Base-by-base conservation (phyloP, 1,140 invertebrate genomes). In the Drosophila ironensis region DNA sequence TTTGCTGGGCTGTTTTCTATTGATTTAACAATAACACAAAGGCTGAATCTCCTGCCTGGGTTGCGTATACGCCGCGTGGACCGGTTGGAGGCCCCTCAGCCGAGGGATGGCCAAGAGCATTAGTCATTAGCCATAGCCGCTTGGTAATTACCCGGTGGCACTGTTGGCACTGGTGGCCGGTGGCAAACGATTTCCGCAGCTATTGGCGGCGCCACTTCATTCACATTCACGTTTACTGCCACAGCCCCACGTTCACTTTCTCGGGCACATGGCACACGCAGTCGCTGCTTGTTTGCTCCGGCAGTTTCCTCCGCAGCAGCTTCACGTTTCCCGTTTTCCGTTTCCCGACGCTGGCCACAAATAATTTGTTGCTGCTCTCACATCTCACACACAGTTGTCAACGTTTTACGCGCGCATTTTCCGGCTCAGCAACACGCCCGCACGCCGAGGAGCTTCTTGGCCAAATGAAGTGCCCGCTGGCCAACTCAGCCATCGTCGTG, bases 361-460 rank as follows among this genome's bases (percentile, higher is more conserved):
- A 41, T 72, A n/a, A n/a, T n/a, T n/a, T n/a, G n/a, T n/a, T n/a
- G n/a, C n/a, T n/a, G n/a, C n/a, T n/a, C n/a, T n/a, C n/a, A n/a
- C n/a, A 64, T 70, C 30, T 59, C 38, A 27, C 45, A 67, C 47
- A 66, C 63, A 46, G 52, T 73, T 56, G 59, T 64, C 38, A 51
- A 53, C 56, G 67, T 35, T 73, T 84, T 84, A 84, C 80, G 78
- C 84, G 84, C 84, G 78, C 84, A 75, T 81, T 87, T 81, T 70
- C 60, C 74, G 60, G 52, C 74, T 35, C 59, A 40, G 61, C 47
- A 76, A 70, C 76, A 87, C 78, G 72, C 74, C 78, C 86, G 78
- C 61, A 86, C 86, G 84, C 84, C 61, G 81, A 74, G 64, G 80
- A 73, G 75, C 78, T 73, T 64, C 72, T 88, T 88, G 75, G 84